Conservation (phyloP, 37 sponge, comb jelly and placozoan genomes). For the Halisarca cf. caerulea region DNA sequence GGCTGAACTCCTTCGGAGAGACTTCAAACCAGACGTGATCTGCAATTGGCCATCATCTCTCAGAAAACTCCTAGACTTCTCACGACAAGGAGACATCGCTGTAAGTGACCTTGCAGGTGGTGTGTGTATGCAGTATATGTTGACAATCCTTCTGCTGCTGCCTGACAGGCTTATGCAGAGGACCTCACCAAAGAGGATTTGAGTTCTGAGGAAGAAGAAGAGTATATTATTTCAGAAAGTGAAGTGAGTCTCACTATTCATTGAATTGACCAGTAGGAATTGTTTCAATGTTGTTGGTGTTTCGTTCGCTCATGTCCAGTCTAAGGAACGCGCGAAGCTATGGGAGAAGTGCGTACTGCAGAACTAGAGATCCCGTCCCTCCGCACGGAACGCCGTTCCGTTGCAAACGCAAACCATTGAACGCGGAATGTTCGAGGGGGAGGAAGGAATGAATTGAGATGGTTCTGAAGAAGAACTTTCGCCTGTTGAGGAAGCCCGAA, state of each 20-base stretch:
- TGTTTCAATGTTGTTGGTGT: no score
- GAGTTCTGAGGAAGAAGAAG: not conserved
- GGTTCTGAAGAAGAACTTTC: constrained; percentile 67
- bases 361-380: no score
- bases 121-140: not conserved
- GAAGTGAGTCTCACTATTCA: no score
- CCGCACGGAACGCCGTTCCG: no score
- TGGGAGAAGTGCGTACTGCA: no score
- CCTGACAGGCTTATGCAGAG: not conserved
- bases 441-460: constrained; percentile 27
- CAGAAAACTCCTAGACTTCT: not conserved
- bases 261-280: no score
- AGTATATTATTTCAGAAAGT: not conserved
- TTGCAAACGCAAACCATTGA: no score
- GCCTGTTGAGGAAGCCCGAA: constrained; percentile 53
- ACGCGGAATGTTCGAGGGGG: not conserved
- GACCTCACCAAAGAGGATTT: not conserved
- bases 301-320: no score
- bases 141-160: no score
- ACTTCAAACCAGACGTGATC: not conserved
- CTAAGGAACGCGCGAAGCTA: no score
- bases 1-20: not conserved
- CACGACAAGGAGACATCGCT: not conserved
- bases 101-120: not conserved
- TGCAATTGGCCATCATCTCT: constrained; percentile 5